Percentiles rank a stretch among this genome's conserved stretches.
phyloP scores from a whole-genome alignment of 2,797 vertebrate species.

The Brachymystax lenok region DNA sequence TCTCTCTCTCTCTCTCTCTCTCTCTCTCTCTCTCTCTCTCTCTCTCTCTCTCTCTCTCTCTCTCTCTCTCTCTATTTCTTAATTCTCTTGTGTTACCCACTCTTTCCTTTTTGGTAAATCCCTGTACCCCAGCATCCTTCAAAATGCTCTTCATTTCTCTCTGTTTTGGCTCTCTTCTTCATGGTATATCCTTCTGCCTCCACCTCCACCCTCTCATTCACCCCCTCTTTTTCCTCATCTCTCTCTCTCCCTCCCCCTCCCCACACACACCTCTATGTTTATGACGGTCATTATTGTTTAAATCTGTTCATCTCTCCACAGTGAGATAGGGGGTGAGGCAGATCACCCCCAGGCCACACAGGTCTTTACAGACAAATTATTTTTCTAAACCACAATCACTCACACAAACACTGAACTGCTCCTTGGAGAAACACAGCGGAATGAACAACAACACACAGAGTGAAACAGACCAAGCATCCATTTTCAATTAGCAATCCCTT shows the following conservation, averaged over 20 bases:
- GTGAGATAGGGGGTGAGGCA: slow-evolving; percentile 9
- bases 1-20: background rate
- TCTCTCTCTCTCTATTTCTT: background rate
- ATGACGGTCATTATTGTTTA: slow-evolving; percentile 39
- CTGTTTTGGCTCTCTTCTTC: background rate
- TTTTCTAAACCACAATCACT: slow-evolving; percentile 37
- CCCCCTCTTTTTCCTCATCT: no score
- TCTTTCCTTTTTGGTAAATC: background rate
- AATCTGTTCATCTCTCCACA: slow-evolving; percentile 44
- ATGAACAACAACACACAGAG: slow-evolving; percentile 32
- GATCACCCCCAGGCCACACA: slow-evolving; percentile 19
- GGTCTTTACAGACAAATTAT: slow-evolving; percentile 11
- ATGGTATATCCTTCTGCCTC: background rate
- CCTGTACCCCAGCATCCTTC: background rate
- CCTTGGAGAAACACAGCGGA: slow-evolving; percentile 24
- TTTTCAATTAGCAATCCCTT: slow-evolving; percentile 12
- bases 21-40: background rate
- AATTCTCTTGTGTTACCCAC: background rate
- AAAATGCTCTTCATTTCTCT: background rate
- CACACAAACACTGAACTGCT: slow-evolving; percentile 17
- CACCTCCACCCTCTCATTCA: background rate
- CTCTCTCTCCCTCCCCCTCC: background rate
- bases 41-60: background rate
- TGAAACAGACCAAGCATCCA: background rate
- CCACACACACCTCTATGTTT: slow-evolving; percentile 15